Conservation (phyloP, 2,888 invertebrate genomes). For the Himalopsyche tibetana region DNA sequence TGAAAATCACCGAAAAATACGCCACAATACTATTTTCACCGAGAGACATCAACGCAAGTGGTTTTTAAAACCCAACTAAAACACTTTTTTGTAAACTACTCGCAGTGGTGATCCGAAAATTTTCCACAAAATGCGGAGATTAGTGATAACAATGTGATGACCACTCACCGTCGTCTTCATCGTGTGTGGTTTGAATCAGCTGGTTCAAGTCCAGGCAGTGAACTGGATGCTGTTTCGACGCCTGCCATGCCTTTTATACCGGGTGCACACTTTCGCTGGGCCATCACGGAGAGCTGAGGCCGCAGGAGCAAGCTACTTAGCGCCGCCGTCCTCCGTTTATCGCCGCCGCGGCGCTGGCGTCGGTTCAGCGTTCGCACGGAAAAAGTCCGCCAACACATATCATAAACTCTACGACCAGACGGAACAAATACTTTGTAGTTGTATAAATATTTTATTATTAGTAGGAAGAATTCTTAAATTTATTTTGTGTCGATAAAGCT, state of each 20-base stretch:
- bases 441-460: not conserved
- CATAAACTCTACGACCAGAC: not conserved
- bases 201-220: constrained; percentile 75
- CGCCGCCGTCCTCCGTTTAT: constrained; percentile 3
- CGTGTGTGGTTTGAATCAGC: constrained; percentile 48
- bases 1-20: not conserved
- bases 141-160: constrained; percentile 41
- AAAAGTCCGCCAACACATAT: not conserved
- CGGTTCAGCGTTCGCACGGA: not conserved
- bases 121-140: constrained; percentile 36
- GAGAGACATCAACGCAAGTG: not conserved
- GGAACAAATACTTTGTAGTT: not conserved
- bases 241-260: constrained; percentile 78
- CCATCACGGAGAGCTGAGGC: constrained; percentile 66
- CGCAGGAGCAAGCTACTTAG: constrained; percentile 43
- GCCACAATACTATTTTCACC: constrained; percentile 21
- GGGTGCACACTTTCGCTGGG: constrained; percentile 76
- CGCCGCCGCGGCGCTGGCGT: constrained; percentile 51
- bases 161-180: constrained; percentile 66
- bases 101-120: not conserved
- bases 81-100: not conserved
- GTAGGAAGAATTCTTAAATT: not conserved
- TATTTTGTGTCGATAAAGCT: not conserved
- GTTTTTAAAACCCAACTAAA: not conserved
- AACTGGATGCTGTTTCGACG: constrained; percentile 77